Evolutionary conservation across 1,140 invertebrate genomes (phyloP).

Genomic region (Lepidurus arcticus): DNA sequence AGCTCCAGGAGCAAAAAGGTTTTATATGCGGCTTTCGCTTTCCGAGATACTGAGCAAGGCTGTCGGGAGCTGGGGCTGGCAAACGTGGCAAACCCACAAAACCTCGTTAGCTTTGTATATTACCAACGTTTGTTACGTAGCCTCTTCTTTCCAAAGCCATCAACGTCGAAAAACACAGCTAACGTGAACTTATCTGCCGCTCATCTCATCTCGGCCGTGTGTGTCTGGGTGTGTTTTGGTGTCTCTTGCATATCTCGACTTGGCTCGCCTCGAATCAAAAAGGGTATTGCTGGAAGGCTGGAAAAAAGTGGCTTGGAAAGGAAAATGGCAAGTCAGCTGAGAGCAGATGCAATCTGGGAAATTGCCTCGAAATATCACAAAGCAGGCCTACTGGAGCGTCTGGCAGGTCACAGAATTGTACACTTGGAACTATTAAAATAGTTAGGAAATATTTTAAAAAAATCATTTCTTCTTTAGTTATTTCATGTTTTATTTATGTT

Average conservation of each 20-base stretch:
- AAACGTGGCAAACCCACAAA: background rate
- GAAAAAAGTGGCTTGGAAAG: background rate
- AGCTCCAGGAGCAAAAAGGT: background rate
- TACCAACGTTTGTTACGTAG: conserved; percentile 2
- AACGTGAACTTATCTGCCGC: background rate
- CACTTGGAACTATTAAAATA: background rate
- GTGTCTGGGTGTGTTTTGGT: background rate
- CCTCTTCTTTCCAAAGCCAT: conserved; percentile 16
- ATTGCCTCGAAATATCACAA: background rate
- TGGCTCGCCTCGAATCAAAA: background rate
- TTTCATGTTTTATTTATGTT: too few relatives aligned
- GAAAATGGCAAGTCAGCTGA: background rate
- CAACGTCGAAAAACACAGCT: background rate
- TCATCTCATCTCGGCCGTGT: background rate
- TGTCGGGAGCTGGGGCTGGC: too few relatives aligned
- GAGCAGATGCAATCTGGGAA: background rate
- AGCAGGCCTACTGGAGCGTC: background rate
- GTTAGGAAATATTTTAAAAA: background rate
- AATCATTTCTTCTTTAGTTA: too few relatives aligned
- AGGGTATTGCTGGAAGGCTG: background rate
- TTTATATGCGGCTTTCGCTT: background rate
- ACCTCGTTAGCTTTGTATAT: conserved; percentile 12
- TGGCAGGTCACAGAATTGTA: background rate
- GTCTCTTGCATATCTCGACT: background rate
- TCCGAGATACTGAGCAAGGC: background rate